Base-by-base conservation (phyloP, 1,140 invertebrate genomes). In the Drosophila asahinai region DNA sequence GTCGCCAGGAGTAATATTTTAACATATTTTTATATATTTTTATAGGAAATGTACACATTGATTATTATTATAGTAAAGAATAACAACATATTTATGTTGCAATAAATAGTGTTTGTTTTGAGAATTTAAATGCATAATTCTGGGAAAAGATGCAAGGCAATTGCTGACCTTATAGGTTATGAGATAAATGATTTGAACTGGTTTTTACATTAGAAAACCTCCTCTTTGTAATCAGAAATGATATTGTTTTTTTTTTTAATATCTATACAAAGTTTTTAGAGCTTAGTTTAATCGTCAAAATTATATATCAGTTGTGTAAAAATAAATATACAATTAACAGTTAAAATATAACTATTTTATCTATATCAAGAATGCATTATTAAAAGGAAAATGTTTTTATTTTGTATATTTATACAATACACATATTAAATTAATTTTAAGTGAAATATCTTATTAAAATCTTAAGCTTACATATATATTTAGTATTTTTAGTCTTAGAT, bases 1-100 rank as follows among this genome's bases (percentile, higher is more conserved):
- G 54, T 57, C 36, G 8, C 14, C 36, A 25, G 33, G 52, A 55
- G 38, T 55, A 38, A 55, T 55, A 22, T 55, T 55, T 55, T 14
- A 19, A 22, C 25, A 33, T 19, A 11, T n/a, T 9, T 15, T 60
- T 22, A 22, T 22, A 22, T 22, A 22, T 22, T 47, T 47, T 9
- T 22, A 22, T 15, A 4, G 17, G 5, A 38, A 55, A 55, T 55
- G 12, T 9, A 38, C 14, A 33, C 33, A 12, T 38, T 55, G 14
- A 19, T 55, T 38, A 55, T 55, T 55, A 55, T 8, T 55, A 19
- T 9, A 30, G 33, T 12, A 2, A 15, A 36, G 33, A 2, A 4
- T 2, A 15, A 22, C 8, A 54, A 19, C 33, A 38, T 38, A 30
- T 22, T 55, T 22, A 14, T 38, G 38, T 38, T 55, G 52, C 38